Evolutionary conservation across 1,140 invertebrate species (phyloP).

Genomic region (Eufriesea mexicana): DNA sequence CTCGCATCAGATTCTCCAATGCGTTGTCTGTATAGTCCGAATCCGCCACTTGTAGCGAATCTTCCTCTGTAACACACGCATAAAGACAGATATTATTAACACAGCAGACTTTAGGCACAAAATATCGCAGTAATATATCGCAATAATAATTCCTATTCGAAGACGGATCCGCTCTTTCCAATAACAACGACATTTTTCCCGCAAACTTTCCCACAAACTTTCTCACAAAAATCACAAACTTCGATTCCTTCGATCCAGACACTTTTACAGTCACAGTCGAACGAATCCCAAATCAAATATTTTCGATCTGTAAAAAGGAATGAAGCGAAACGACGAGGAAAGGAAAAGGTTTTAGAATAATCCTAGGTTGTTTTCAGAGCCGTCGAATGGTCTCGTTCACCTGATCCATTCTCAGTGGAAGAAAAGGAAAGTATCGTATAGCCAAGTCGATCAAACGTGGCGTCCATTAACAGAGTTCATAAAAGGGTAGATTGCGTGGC

Average conservation of each 20-base stretch:
- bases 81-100: not conserved
- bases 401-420: not conserved
- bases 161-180: no score
- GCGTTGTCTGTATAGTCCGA: constrained; percentile 78
- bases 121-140: no score
- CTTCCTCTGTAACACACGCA: constrained; percentile 67
- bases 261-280: not conserved
- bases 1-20: constrained; percentile 77
- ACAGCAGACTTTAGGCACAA: no score
- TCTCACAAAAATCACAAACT: no score
- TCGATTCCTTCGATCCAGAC: no score
- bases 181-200: no score
- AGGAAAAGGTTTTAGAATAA: no score
- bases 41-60: constrained; percentile 66
- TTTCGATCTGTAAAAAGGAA: not conserved
- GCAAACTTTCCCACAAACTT: no score
- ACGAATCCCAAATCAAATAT: not conserved
- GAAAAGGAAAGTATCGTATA: constrained; percentile 5
- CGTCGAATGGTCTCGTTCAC: not conserved
- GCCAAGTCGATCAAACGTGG: not conserved
- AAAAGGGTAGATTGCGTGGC: constrained; percentile 12
- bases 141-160: no score
- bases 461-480: not conserved
- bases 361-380: not conserved
- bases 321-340: no score